A percentile compares a stretch with the other conserved stretches of the same genome.
These are phyloP conservation scores for Lacerta bilineata DNA, from an alignment of 2,797 vertebrate genomes.

Conservation along the genomic window DNA sequence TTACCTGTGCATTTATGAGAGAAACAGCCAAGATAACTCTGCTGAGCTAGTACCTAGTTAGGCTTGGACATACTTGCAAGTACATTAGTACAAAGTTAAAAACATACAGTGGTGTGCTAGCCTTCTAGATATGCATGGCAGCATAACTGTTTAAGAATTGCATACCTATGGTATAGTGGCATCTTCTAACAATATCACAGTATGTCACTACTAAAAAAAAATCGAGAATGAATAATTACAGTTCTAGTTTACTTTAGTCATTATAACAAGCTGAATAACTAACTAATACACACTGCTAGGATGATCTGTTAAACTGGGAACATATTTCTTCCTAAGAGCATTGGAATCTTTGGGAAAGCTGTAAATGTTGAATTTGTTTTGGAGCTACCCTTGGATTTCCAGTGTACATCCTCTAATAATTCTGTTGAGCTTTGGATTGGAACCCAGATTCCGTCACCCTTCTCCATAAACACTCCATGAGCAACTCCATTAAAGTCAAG, in stretches of 20 bases:
- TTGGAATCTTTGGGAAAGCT: conserved; percentile 12
- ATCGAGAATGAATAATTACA: conserved; percentile 2
- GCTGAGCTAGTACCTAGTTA: neutral
- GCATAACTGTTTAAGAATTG: neutral
- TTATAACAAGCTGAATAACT: neutral
- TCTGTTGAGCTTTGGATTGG: conserved; percentile 12
- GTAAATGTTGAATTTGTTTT: conserved; percentile 26
- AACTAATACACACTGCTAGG: neutral
- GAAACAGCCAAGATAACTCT: neutral
- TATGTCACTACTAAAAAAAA: conserved; percentile 30
- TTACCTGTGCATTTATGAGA: neutral
- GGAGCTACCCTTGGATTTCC: conserved; percentile 16
- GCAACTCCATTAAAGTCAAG: conserved; percentile 9
- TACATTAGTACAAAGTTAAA: neutral
- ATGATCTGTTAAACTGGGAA: conserved; percentile 21
- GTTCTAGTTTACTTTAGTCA: neutral
- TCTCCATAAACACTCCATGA: conserved; percentile 8
- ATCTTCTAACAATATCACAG: conserved; percentile 8
- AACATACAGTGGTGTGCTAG: neutral
- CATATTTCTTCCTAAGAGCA: neutral
- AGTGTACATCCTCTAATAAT: conserved; percentile 21
- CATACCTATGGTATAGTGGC: neutral
- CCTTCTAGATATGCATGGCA: neutral
- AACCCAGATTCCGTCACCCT: conserved; percentile 20
- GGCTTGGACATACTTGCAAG: neutral